Base-by-base conservation (phyloP, 1,140 invertebrate genomes). In the Teleogryllus occipitalis region DNA sequence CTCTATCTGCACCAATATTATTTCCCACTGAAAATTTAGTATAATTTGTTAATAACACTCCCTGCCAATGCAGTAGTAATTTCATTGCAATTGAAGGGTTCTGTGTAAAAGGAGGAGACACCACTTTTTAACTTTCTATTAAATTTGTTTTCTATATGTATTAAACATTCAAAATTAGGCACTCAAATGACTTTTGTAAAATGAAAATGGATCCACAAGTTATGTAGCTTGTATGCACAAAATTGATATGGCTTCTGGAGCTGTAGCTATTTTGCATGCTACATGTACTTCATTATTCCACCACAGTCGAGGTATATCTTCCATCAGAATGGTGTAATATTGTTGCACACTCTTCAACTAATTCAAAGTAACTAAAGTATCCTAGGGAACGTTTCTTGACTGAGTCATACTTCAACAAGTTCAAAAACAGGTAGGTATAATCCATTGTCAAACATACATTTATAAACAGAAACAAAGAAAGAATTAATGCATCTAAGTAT, bases 11-110 rank as follows among this genome's bases (percentile, higher is more conserved):
- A 5, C 12, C 21, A 48, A 81, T 80, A 39, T 81, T 81, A 22
- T 77, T 81, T 39, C 78, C 79, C 54, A 80, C 80, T 81, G 39
- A 22, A 81, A 80, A 79, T 72, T 72, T 15, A 15, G 1, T 72
- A 3, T 15, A n/a, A 72, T 3, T 72, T 72, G n/a, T 3, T 15
- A 72, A 15, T 3, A 15, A 1, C 65, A 15, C 6, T 15, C 65
- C 10, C n/a, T 12, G 54, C 54, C n/a, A 72, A 72, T 18, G 18
- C n/a, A 72, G 54, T 18, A 12, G 54, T 72, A 72, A 12, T 72
- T 72, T n/a, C n/a, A 14, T 72, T 72, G n/a, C 65, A 15, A 15
- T 72, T 72, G 14, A 39, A 39, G 27, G 65, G 14, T 72, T 6
- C 65, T 6, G 6, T 72, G n/a, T 72, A 15, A 14, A 72, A 72